These are phyloP conservation scores for Trachelipus rathkii DNA, from an alignment of 1,140 invertebrate genomes.

Conservation along the genomic window DNA sequence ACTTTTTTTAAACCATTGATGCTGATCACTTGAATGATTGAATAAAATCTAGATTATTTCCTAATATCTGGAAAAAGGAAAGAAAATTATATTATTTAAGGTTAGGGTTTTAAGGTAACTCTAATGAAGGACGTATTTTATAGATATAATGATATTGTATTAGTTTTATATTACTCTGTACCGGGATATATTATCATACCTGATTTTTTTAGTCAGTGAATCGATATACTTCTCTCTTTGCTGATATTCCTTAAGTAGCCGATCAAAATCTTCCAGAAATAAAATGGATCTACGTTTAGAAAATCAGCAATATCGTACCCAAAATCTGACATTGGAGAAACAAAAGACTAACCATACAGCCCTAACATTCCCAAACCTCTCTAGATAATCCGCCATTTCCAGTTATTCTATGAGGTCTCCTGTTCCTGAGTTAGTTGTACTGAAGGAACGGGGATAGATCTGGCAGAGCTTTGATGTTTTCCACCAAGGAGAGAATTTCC, in stretches of 20 bases:
- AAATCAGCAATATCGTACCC: conserved; percentile 75
- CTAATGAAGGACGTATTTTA: too few species aligned
- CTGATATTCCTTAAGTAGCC: conserved; percentile 53
- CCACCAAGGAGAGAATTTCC: conserved; percentile 56
- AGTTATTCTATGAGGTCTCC: conserved; percentile 53
- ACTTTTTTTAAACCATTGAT: conserved; percentile 46
- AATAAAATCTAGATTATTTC: conserved; percentile 77
- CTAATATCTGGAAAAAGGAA: conserved; percentile 56
- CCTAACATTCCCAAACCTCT: conserved; percentile 52
- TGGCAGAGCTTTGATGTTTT: conserved; percentile 62
- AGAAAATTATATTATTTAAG: too few species aligned
- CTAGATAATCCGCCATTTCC: conserved; percentile 50
- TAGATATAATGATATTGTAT: too few species aligned
- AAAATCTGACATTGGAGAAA: conserved; percentile 61
- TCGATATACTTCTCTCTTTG: conserved; percentile 49
- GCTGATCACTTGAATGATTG: conserved; percentile 55
- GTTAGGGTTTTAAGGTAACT: too few species aligned
- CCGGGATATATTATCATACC: too few species aligned
- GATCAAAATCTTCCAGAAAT: conserved; percentile 66
- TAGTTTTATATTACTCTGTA: too few species aligned
- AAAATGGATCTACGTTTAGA: conserved; percentile 63
- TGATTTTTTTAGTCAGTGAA: too few species aligned
- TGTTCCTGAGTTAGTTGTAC: conserved; percentile 55
- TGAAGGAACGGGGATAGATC: conserved; percentile 55
- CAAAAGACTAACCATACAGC: conserved; percentile 64